Conservation (phyloP, 2,113 vertebrate genomes). For the Entomyzon cyanotis region DNA sequence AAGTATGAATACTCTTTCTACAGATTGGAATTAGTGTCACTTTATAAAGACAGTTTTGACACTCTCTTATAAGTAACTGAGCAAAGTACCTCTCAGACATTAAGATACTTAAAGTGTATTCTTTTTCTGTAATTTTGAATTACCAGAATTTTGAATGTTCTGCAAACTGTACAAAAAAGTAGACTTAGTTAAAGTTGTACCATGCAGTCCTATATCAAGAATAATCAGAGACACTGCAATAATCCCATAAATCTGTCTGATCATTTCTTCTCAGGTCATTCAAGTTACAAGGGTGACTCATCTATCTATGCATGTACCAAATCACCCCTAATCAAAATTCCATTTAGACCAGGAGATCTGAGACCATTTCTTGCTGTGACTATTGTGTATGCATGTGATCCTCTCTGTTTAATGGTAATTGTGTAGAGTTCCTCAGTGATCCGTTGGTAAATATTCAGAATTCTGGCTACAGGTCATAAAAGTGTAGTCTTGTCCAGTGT, state of each 20-base stretch:
- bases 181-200: not conserved
- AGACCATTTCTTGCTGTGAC: not conserved
- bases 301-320: not conserved
- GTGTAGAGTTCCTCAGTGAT: not conserved
- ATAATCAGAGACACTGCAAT: not conserved
- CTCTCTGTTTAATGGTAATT: not conserved
- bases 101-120: not conserved
- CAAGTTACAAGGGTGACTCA: not conserved
- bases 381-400: rapidly evolving
- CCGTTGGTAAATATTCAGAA: not conserved
- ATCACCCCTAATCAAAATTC: not conserved
- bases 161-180: not conserved
- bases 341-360: not conserved
- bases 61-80: not conserved
- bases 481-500: not conserved
- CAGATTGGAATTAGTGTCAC: not conserved
- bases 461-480: not conserved
- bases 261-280: not conserved
- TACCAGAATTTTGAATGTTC: not conserved
- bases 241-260: not conserved
- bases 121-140: not conserved
- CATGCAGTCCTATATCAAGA: not conserved
- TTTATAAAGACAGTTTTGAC: not conserved
- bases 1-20: slow-evolving; percentile 5
- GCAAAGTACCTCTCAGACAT: not conserved